Percentiles rank a stretch among this genome's conserved stretches.
Conservation (phyloP, 2,888 invertebrate species). For the Athalia cordata region DNA sequence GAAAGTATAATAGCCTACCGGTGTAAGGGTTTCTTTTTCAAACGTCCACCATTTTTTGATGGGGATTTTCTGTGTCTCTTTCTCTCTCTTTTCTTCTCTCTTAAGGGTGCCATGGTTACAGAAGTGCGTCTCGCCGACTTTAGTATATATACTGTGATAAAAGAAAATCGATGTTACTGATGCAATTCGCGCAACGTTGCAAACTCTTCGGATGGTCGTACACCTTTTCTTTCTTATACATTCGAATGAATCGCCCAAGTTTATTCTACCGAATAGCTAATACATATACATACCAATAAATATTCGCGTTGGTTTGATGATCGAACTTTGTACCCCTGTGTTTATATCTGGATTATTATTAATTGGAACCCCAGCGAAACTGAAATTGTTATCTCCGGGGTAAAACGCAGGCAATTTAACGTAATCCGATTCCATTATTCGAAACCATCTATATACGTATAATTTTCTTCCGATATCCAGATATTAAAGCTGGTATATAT, state of each 20-base stretch:
- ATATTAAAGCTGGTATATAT: neutral
- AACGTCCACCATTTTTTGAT: no score
- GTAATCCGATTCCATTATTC: neutral
- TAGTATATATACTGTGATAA: neutral
- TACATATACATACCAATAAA: neutral
- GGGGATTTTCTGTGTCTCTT: no score
- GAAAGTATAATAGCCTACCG: no score
- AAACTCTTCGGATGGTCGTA: no score
- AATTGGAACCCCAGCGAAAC: neutral
- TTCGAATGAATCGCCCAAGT: no score
- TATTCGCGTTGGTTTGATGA: neutral
- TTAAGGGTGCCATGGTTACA: slow-evolving; percentile 18
- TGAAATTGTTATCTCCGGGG: neutral
- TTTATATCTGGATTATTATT: slow-evolving; percentile 13
- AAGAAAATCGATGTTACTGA: slow-evolving; percentile 6
- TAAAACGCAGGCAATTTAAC: neutral
- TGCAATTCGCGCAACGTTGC: neutral
- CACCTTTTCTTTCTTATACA: no score
- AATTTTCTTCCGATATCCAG: neutral
- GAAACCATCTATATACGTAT: neutral
- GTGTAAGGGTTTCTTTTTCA: no score
- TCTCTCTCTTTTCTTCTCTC: neutral
- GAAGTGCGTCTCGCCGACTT: neutral
- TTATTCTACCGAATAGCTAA: no score
- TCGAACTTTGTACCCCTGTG: no score